Evolutionary conservation across 1,140 invertebrate genomes (phyloP), one percentile per base, ranked within the genome.

Genomic region (Phenacoccus solenopsis): DNA sequence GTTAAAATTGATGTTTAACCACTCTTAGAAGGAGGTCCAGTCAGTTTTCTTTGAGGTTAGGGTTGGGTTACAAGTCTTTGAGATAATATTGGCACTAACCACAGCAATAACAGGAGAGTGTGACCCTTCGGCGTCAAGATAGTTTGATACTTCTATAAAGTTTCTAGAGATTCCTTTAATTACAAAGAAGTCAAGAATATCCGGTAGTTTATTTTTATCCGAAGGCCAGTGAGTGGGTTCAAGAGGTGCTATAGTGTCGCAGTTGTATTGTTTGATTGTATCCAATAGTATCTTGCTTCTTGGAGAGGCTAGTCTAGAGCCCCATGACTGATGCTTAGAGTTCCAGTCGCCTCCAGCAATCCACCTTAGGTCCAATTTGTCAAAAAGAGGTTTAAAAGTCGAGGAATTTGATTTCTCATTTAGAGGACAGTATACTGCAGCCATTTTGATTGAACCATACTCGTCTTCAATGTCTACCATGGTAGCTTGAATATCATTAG

Each of bases 401-500:
- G 56, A 21, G 4, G 30, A 4, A 32, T n/a, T 22, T 4, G 38
- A 38, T 24, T 69, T 69, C 0, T 69, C 10, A n/a, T 69, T 69
- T 10, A 64, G 70, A 10, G 67, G 70, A 38, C 68, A 72, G n/a
- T 69, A 72, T 0, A 72, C 68, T 59, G 71, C 68, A 0, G 38
- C 57, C 1, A 69, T 2, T 24, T 10, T 64, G 10, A 69, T 69
- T 20, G 71, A 30, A 28, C 21, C 57, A 30, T 68, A 35, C 1
- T 30, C 38, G 16, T 27, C 28, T 25, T 56, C 20, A 59, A 72
- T 72, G 27, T n/a, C 61, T 27, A 72, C n/a, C 3, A 1, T 72
- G 0, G 56, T 67, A 35, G 22, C 71, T 72, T 72, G 71, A 20
- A 72, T 30, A 28, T 61, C 21, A 32, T n/a, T 16, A 1, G 28